Evolutionary conservation across 2,113 vertebrate species (phyloP).

Genomic region (Hydrolagus affinis): DNA sequence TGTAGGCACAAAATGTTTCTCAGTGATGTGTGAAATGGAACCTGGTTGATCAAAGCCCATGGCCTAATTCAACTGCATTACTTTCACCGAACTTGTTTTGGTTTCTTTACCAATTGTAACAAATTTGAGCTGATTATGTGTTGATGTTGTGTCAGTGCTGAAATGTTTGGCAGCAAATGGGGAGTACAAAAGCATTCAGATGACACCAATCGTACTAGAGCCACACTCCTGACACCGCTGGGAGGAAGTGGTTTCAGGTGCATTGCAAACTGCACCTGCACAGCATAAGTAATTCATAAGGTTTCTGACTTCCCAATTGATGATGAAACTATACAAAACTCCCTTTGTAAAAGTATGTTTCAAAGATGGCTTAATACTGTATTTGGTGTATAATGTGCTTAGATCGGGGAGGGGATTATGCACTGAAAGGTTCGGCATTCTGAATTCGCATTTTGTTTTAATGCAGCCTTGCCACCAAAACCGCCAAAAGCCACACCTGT

Average conservation of each 20-base stretch:
- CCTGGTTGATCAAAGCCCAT: not conserved
- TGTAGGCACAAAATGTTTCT: not conserved
- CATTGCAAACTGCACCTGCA: too few species aligned
- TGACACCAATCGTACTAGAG: too few species aligned
- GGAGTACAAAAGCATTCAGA: too few species aligned
- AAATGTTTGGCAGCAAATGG: not conserved
- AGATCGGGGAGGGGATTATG: not conserved
- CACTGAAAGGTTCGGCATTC: not conserved
- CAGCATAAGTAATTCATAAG: not conserved
- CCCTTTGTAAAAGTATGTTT: not conserved
- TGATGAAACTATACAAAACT: not conserved
- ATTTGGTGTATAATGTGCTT: constrained; percentile 34
- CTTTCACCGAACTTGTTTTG: not conserved
- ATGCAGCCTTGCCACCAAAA: constrained; percentile 90
- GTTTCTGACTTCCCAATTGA: not conserved
- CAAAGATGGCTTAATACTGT: constrained; percentile 40
- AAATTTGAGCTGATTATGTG: not conserved
- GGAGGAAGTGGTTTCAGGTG: too few species aligned
- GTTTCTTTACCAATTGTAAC: not conserved
- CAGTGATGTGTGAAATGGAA: not conserved
- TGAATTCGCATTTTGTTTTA: constrained; percentile 37
- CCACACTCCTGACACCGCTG: too few species aligned
- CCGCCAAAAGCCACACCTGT: constrained; percentile 79
- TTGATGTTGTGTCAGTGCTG: not conserved
- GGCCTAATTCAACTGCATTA: not conserved